Conservation (phyloP, 2,888 invertebrate genomes). For the Diplolepis rosae region DNA sequence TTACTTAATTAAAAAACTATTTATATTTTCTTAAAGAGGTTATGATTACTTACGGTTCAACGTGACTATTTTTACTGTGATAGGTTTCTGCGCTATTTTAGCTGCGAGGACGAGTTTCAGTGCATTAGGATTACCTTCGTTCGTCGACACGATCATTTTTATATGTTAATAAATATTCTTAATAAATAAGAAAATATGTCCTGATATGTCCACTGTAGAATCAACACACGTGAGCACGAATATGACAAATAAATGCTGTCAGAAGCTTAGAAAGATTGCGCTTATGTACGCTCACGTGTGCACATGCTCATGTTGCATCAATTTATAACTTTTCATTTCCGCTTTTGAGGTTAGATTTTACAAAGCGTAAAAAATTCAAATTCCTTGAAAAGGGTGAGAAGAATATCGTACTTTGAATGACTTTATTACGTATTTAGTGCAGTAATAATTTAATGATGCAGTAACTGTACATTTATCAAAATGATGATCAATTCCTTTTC, state of each 20-base stretch:
- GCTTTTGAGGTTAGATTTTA: too few relatives aligned
- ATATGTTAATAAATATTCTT: conserved; percentile 64
- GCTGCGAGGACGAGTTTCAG: conserved; percentile 84
- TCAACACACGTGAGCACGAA: conserved; percentile 35
- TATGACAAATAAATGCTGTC: neutral
- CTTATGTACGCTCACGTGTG: too few relatives aligned
- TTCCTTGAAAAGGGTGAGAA: too few relatives aligned
- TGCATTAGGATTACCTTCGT: conserved; percentile 85
- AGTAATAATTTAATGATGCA: too few relatives aligned
- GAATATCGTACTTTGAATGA: too few relatives aligned
- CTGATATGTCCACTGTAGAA: conserved; percentile 63
- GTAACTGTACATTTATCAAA: too few relatives aligned
- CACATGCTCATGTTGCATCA: too few relatives aligned
- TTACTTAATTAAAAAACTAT: too few relatives aligned
- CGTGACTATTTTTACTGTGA: conserved; percentile 77
- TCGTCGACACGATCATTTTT: conserved; percentile 84
- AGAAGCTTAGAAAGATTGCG: neutral
- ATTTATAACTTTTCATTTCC: too few relatives aligned
- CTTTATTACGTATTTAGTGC: too few relatives aligned
- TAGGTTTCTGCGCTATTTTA: conserved; percentile 77
- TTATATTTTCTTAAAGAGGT: conserved; percentile 32
- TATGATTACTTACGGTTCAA: conserved; percentile 77
- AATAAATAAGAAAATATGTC: conserved; percentile 67
- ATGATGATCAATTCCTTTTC: too few relatives aligned
- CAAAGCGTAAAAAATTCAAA: too few relatives aligned